Conservation (phyloP, 2,797 vertebrate species). For the Nannoperca australis region DNA sequence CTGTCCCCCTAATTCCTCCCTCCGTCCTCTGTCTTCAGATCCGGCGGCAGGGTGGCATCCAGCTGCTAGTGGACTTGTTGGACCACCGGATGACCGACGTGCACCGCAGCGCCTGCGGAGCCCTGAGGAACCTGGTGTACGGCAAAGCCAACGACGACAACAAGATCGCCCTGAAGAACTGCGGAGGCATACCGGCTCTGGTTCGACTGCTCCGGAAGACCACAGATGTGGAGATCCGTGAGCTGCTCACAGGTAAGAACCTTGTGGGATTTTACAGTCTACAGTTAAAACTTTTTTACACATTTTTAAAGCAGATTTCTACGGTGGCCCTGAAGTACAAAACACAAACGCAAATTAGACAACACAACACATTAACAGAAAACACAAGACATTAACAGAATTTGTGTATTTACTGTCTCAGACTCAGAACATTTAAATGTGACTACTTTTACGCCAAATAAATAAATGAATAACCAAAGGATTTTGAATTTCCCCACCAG, state of each 20-base stretch:
- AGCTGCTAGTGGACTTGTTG: conserved; percentile 95
- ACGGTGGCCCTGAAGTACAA: no score
- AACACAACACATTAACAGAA: no score
- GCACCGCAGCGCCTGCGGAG: conserved; percentile 97
- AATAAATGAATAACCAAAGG: no score
- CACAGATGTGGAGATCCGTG: conserved; percentile 96
- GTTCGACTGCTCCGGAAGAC: conserved; percentile 97
- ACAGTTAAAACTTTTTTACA: no score
- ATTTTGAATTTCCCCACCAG: no score
- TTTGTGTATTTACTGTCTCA: no score
- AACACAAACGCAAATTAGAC: no score
- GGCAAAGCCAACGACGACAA: conserved; percentile 99
- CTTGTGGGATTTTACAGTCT: no score
- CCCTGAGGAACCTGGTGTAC: conserved; percentile 95
- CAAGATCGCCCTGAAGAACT: conserved; percentile 98
- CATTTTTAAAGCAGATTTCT: background rate
- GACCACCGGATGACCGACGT: conserved; percentile 98
- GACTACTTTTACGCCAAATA: background rate
- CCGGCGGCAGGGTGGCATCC: conserved; percentile 96
- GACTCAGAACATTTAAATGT: background rate
- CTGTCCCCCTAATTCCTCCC: background rate
- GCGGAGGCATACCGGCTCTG: conserved; percentile 95
- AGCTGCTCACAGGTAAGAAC: conserved; percentile 94
- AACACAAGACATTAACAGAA: no score
- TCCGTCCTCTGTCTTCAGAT: conserved; percentile 84